A percentile compares a stretch with the other conserved stretches of the same genome.
Evolutionary conservation across 1,140 invertebrate species (phyloP).

Genomic region (Spodoptera litura): DNA sequence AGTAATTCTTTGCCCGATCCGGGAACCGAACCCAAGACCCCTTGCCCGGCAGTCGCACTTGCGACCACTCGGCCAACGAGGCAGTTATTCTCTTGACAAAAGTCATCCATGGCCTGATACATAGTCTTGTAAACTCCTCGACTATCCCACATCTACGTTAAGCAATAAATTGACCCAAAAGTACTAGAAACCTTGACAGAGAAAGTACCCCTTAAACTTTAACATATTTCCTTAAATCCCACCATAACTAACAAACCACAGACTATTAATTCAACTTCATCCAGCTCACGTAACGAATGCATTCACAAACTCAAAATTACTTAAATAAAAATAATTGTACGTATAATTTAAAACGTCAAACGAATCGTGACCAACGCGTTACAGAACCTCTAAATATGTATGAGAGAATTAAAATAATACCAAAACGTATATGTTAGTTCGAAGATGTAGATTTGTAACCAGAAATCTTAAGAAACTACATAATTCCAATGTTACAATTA

Average conservation of each 20-base stretch:
- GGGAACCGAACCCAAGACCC: no score
- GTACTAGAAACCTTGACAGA: background rate
- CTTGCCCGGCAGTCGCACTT: no score
- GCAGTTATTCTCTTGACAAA: no score
- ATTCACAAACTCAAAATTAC: conserved; percentile 38
- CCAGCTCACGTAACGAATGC: conserved; percentile 24
- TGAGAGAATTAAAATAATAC: conserved; percentile 81
- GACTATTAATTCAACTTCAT: conserved; percentile 29
- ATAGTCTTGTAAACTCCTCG: no score
- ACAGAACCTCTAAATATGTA: conserved; percentile 72
- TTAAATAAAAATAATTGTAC: conserved; percentile 48
- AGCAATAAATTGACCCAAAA: background rate
- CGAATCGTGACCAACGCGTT: conserved; percentile 68
- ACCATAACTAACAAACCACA: conserved; percentile 26
- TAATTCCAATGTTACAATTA: background rate
- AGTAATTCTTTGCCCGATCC: no score
- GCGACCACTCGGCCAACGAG: no score
- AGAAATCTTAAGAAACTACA: background rate
- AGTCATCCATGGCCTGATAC: no score
- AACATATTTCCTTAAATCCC: conserved; percentile 15
- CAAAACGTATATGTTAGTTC: conserved; percentile 43
- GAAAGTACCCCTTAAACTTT: conserved; percentile 24
- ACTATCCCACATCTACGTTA: background rate
- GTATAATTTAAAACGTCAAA: conserved; percentile 45
- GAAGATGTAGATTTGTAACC: conserved; percentile 12